Evolutionary conservation across 1,140 invertebrate genomes (phyloP).

Genomic region (Calliopsis andreniformis): DNA sequence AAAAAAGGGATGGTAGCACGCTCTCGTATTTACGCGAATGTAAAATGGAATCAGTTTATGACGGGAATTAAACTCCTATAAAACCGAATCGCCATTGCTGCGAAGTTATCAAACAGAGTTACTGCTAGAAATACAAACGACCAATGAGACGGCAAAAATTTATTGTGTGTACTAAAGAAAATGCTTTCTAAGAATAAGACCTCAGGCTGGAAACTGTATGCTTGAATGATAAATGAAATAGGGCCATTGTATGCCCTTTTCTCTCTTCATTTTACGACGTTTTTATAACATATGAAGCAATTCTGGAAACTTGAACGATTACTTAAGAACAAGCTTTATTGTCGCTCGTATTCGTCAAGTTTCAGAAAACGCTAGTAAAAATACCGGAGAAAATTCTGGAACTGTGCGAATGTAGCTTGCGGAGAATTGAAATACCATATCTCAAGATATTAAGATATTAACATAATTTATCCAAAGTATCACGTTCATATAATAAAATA

Average conservation of each 20-base stretch:
- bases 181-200: constrained; percentile 27
- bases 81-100: constrained; percentile 51
- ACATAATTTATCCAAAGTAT: too few relatives aligned
- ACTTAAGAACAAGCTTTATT: neutral
- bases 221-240: constrained; percentile 37
- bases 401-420: too few relatives aligned
- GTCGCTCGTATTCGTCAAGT: neutral
- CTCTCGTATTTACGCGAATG: constrained; percentile 42
- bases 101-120: constrained; percentile 59
- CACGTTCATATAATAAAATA: too few relatives aligned
- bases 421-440: too few relatives aligned
- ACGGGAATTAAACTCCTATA: constrained; percentile 56
- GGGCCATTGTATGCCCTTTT: neutral
- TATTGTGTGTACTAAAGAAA: constrained; percentile 44
- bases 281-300: constrained; percentile 12
- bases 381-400: too few relatives aligned
- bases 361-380: too few relatives aligned
- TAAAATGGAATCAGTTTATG: constrained; percentile 62
- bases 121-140: constrained; percentile 62
- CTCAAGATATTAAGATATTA: too few relatives aligned
- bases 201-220: constrained; percentile 20
- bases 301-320: neutral
- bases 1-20: constrained; percentile 5
- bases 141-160: constrained; percentile 58
- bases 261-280: neutral